Evolutionary conservation across 2,113 vertebrate genomes (phyloP).

Genomic region (Cavia porcellus): DNA sequence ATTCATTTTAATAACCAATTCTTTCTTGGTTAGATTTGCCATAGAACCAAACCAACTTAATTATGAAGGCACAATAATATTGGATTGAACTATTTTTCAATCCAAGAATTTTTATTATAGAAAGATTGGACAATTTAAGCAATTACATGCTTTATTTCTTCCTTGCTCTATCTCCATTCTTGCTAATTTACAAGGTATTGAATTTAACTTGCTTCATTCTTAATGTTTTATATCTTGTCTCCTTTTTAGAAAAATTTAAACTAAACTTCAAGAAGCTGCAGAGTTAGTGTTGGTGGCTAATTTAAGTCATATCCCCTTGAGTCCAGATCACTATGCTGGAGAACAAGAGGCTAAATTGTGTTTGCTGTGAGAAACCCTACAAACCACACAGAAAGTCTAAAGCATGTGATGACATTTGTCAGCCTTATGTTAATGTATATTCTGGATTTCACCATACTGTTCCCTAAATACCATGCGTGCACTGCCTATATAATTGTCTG

Average conservation of each 20-base stretch:
- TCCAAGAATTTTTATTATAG: slow-evolving; percentile 61
- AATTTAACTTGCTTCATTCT: slow-evolving; percentile 53
- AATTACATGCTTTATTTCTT: slow-evolving; percentile 63
- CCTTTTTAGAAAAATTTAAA: slow-evolving; percentile 63
- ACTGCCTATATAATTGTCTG: not conserved
- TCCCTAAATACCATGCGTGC: not conserved
- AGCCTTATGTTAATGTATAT: not conserved
- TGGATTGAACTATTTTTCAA: slow-evolving; percentile 64
- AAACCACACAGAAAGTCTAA: not conserved
- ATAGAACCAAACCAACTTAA: slow-evolving; percentile 55
- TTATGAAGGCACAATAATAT: slow-evolving; percentile 63
- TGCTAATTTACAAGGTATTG: slow-evolving; percentile 55
- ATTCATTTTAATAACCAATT: slow-evolving; percentile 67
- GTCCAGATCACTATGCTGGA: slow-evolving; percentile 23
- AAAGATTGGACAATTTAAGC: slow-evolving; percentile 61
- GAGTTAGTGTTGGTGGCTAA: not conserved
- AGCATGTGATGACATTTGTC: not conserved
- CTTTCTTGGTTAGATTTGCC: slow-evolving; percentile 60
- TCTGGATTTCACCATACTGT: not conserved
- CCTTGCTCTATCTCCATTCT: slow-evolving; percentile 52
- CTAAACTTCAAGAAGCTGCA: slow-evolving; percentile 49
- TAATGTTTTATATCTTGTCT: slow-evolving; percentile 42
- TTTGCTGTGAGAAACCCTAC: not conserved
- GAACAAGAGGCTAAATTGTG: not conserved
- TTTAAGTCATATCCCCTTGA: not conserved